phyloP scores from a whole-genome alignment of 2,113 vertebrate genomes.

The Sigmodon hispidus region DNA sequence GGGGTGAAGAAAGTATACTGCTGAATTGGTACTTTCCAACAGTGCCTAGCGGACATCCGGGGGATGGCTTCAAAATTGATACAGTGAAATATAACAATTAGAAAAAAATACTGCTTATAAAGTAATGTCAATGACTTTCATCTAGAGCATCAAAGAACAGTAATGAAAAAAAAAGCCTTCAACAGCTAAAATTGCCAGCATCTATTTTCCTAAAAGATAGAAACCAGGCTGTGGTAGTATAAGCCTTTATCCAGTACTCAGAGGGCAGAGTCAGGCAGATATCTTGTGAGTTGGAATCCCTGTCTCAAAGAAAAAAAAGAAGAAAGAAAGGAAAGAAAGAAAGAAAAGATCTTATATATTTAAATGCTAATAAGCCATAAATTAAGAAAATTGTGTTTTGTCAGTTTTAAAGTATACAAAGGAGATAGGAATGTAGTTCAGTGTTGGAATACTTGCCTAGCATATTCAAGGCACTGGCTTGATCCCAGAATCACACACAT shows the following conservation, averaged over 20 bases:
- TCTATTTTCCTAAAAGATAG: constrained; percentile 25
- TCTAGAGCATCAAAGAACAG: background rate
- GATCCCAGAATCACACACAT: background rate
- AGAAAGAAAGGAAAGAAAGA: too few species aligned
- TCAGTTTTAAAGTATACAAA: background rate
- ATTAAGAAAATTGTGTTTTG: background rate
- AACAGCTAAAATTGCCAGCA: background rate
- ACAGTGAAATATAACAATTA: background rate
- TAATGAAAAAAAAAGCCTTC: background rate
- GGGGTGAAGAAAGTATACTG: accelerated
- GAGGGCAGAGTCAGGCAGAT: too few species aligned
- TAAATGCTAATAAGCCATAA: constrained; percentile 20
- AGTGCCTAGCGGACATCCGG: background rate
- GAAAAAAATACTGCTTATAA: background rate
- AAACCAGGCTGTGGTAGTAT: background rate
- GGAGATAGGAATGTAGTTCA: background rate
- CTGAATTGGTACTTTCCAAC: background rate
- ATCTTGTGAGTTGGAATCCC: background rate
- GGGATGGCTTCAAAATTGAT: background rate
- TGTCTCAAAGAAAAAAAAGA: too few species aligned
- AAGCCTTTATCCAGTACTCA: background rate
- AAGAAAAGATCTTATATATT: background rate
- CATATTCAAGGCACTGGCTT: background rate
- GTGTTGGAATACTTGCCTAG: background rate
- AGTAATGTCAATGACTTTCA: background rate